A percentile compares a stretch with the other conserved stretches of the same genome.
Evolutionary conservation across 2,113 vertebrate species (phyloP).

Genomic region (Corynorhinus townsendii): DNA sequence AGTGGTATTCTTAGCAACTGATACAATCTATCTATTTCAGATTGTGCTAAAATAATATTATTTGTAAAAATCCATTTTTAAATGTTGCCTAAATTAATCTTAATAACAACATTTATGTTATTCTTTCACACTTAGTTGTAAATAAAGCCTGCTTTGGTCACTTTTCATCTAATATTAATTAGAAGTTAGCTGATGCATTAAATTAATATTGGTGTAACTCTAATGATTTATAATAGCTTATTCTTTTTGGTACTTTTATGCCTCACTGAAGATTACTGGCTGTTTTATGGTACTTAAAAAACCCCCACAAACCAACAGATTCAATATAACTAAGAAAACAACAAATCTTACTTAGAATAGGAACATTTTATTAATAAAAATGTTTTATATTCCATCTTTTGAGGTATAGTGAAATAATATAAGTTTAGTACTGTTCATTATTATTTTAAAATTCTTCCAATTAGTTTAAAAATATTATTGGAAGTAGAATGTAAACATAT

Average conservation of each 20-base stretch:
- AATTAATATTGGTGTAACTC: conserved; percentile 46
- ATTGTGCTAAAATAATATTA: conserved; percentile 29
- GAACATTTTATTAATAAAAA: conserved; percentile 34
- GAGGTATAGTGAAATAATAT: not conserved
- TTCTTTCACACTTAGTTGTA: conserved; percentile 4
- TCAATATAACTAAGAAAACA: conserved; percentile 1
- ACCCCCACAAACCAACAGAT: not conserved
- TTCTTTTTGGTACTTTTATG: conserved; percentile 40
- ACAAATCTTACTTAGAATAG: not conserved
- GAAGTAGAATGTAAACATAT: not conserved
- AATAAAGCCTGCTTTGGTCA: conserved; percentile 56
- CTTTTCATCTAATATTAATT: conserved; percentile 48
- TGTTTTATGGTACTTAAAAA: conserved; percentile 20
- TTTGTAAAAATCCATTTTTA: conserved; percentile 50
- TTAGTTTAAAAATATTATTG: not conserved
- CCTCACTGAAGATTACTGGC: conserved; percentile 44
- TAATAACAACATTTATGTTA: conserved; percentile 49
- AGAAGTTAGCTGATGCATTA: conserved; percentile 50
- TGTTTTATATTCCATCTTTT: conserved; percentile 33
- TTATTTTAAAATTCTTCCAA: not conserved
- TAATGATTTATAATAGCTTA: conserved; percentile 47
- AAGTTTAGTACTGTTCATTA: not conserved
- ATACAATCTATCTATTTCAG: not conserved
- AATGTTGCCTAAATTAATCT: conserved; percentile 43
- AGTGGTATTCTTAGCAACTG: not conserved